These are phyloP conservation scores for Trachurus trachurus DNA, from an alignment of 2,797 vertebrate genomes.

Conservation along the genomic window DNA sequence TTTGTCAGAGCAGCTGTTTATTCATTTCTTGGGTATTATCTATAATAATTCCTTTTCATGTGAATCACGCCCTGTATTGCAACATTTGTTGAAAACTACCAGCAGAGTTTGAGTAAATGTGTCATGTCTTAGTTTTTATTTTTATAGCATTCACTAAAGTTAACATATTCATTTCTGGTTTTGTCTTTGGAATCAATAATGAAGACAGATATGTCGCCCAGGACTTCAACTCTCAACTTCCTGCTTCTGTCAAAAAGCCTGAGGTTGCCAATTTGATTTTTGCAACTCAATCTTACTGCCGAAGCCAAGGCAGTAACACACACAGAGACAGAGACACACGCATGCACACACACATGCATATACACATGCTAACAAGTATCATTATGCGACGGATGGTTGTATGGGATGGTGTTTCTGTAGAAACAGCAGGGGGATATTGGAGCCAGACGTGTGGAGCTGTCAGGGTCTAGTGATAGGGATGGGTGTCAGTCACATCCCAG, in stretches of 20 bases:
- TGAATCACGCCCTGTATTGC: not conserved
- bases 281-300: slow-evolving; percentile 53
- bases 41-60: not conserved
- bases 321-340: slow-evolving; percentile 20
- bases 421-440: slow-evolving; percentile 83
- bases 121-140: not conserved
- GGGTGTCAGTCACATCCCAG: slow-evolving; percentile 84
- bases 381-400: slow-evolving; percentile 71
- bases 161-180: not conserved
- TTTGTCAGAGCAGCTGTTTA: not conserved
- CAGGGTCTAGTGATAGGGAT: slow-evolving; percentile 82
- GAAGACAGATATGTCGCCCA: slow-evolving; percentile 29
- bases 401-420: slow-evolving; percentile 82
- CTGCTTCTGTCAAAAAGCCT: slow-evolving; percentile 38
- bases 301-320: slow-evolving; percentile 19
- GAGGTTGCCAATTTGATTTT: slow-evolving; percentile 39
- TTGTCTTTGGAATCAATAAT: slow-evolving; percentile 28
- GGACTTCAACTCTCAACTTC: slow-evolving; percentile 55
- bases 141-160: slow-evolving; percentile 19
- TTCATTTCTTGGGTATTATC: not conserved
- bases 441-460: slow-evolving; percentile 86
- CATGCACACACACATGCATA: slow-evolving; percentile 2
- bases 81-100: not conserved
- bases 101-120: not conserved
- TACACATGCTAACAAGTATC: slow-evolving; percentile 69